Base-by-base conservation (phyloP, 2,113 vertebrate species). In the Mesembrinibis cayennensis region DNA sequence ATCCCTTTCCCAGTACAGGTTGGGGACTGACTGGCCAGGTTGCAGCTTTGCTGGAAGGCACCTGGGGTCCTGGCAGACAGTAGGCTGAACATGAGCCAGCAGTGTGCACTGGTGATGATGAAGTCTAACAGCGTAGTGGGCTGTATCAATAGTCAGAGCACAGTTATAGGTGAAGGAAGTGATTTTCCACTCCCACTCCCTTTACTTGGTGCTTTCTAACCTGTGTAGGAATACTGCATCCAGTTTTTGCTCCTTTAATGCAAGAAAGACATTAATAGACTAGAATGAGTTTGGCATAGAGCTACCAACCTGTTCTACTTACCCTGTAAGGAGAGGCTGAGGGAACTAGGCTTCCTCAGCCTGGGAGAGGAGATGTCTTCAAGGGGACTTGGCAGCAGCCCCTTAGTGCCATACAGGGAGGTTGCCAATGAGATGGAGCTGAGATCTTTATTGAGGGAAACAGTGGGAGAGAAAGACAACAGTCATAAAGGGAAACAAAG, bases 11-110 rank as follows among this genome's bases (percentile, higher is more conserved):
- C 11, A 26, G 25, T 82, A 59, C 20, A 21, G 13, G 4, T 1
- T 30, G 27, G 16, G 34, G 13, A 34, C 14, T 83, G 38, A 52
- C 34, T 52, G 53, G 26, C 23, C 11, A 56, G 44, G 19, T 13
- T 73, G n/a, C 15, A 61, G 27, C 19, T 87, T 91, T 85, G 55
- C 50, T 81, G 72, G 29, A 55, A 36, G 32, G 29, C 20, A 34
- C 3, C 13, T 47, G 38, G 3, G 17, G 7, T 76, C 20, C 40
- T 77, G 66, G 27, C 10, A 72, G 14, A 10, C 13, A 40, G 30
- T 10, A 2, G 6, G 30, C 21, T 62, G 50, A 38, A 34, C 0
- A 1, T 32, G 50, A 58, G 47, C 27, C 50, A 62, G 30, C 17
- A n/a, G 3, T 7, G 14, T 38, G 29, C 13, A 4, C 1, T 73